Conservation (phyloP, 2,797 vertebrate genomes). For the Anguilla anguilla region DNA sequence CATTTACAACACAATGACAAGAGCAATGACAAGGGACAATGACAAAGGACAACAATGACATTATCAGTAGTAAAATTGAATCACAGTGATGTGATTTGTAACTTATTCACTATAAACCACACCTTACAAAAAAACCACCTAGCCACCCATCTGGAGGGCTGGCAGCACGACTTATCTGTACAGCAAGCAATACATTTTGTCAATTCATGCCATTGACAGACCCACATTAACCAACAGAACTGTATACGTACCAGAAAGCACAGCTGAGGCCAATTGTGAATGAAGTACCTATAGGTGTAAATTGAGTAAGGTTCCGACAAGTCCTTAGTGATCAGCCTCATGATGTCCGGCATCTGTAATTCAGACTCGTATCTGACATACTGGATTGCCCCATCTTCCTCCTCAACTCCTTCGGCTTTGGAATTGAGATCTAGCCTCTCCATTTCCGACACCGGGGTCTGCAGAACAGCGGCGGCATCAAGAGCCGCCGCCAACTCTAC, state of each 20-base stretch:
- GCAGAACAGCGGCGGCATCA: conserved; percentile 46
- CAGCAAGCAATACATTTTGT: background rate
- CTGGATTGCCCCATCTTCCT: conserved; percentile 82
- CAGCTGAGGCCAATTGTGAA: conserved; percentile 99
- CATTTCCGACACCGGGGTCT: conserved; percentile 61
- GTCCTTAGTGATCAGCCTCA: conserved; percentile 99
- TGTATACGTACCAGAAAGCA: conserved; percentile 96
- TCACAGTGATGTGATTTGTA: background rate
- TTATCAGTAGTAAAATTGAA: background rate
- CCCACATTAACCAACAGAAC: conserved; percentile 41
- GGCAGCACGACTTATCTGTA: background rate
- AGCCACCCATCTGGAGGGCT: background rate
- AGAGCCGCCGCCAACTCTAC: conserved; percentile 34
- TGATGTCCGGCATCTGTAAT: conserved; percentile 93
- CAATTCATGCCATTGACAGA: background rate
- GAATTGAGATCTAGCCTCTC: conserved; percentile 23
- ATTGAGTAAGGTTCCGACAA: conserved; percentile 99
- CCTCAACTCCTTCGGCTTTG: conserved; percentile 47
- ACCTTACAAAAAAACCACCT: background rate
- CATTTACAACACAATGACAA: background rate
- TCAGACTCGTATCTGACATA: conserved; percentile 90
- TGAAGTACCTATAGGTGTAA: conserved; percentile 99
- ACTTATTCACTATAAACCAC: background rate
- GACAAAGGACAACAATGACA: background rate
- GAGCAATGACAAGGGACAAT: background rate